Base-by-base conservation (phyloP, 1,140 invertebrate species). In the Drosophila insularis region DNA sequence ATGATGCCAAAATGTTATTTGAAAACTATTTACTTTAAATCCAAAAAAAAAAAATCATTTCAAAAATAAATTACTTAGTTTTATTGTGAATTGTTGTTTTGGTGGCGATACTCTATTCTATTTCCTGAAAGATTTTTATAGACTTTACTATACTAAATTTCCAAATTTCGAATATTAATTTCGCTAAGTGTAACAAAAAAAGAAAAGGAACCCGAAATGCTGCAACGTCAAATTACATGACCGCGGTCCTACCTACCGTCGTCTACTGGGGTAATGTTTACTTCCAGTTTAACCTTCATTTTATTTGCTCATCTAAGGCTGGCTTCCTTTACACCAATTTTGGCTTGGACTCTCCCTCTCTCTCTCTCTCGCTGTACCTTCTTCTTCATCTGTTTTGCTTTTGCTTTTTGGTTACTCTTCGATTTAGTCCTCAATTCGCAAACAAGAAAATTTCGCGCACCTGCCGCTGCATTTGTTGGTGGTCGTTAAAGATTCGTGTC, bases 371-470 rank as follows among this genome's bases (percentile, higher is more conserved):
- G 8, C n/a, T 19, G 14, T 46, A 4, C 23, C 4, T 6, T 46
- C 17, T 11, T 17, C 14, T 31, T 46, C 14, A 8, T 50, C 13
- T 11, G 31, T 21, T 7, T 31, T 2, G 2, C 40, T 69, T 27
- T 55, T 54, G 14, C 27, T 63, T 50, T 46, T 39, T 63, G 67
- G 35, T 37, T 37, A 11, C 53, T 61, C 54, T 74, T 71, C 78
- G 70, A 78, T 81, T 86, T 68, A 19, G 70, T 71, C 63, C 68
- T 68, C 77, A 66, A 80, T 74, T 74, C 68, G 37, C 66, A 70
- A 78, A 68, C 70, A 85, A 62, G 65, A 74, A 84, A 75, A 81
- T 71, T 78, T 86, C 78, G 82, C 74, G 78, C 82, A 85, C 81
- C 81, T 85, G 81, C 82, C 81, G 35, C 69, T 13, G 63, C 66